Evolutionary conservation across 2,797 vertebrate species (phyloP).

Genomic region (Intellagama lesueurii): DNA sequence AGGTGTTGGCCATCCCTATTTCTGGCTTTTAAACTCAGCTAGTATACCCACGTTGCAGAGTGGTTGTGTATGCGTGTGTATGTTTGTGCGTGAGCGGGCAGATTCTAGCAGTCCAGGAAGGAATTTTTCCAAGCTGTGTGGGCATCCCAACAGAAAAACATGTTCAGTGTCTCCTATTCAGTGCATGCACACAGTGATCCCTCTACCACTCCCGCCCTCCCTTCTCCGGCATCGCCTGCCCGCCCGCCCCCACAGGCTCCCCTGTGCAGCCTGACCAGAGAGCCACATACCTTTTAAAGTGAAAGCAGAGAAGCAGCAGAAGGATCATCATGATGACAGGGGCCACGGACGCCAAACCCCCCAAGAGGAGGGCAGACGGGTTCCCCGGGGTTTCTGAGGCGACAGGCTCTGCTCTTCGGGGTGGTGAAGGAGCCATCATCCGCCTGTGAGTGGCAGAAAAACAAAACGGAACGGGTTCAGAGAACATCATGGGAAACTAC

Average conservation of each 20-base stretch:
- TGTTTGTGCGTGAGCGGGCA: no score
- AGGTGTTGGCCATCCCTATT: no score
- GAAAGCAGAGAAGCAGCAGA: slow-evolving; percentile 41
- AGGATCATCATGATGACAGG: not conserved
- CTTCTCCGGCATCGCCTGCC: not conserved
- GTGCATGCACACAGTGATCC: no score
- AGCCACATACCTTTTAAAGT: slow-evolving; percentile 30
- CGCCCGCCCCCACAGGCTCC: no score
- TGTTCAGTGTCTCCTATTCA: no score
- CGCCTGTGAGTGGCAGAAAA: not conserved
- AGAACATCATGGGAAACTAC: not conserved
- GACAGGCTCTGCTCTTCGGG: not conserved
- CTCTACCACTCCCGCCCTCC: not conserved
- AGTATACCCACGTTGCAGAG: no score
- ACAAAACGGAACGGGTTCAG: not conserved
- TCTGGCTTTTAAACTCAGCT: no score
- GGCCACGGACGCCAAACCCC: not conserved
- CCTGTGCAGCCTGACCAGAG: no score
- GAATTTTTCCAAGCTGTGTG: no score
- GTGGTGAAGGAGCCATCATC: not conserved
- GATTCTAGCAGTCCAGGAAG: no score
- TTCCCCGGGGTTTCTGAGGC: not conserved
- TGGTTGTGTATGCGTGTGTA: no score
- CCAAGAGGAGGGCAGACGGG: not conserved
- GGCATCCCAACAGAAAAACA: no score